Percentiles rank a stretch among this genome's conserved stretches.
Conservation (phyloP, 2,888 invertebrate species). For the Galeruca laticollis region DNA sequence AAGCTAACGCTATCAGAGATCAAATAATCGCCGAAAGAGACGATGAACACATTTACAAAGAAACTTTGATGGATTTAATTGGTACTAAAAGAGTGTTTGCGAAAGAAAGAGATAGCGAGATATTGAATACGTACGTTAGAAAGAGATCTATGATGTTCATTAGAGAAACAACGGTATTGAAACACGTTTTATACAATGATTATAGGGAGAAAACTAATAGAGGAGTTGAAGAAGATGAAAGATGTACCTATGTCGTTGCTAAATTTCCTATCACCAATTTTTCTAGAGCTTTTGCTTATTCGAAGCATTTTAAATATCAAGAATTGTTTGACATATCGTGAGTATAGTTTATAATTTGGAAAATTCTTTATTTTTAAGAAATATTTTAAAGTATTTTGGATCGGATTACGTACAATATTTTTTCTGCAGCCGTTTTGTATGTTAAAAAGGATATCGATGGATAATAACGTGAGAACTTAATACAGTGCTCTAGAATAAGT, state of each 20-base stretch:
- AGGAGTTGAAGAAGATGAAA: slow-evolving; percentile 69
- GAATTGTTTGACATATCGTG: slow-evolving; percentile 78
- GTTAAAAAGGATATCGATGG: no score
- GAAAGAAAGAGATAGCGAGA: slow-evolving; percentile 58
- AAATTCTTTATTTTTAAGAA: no score
- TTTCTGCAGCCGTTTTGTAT: no score
- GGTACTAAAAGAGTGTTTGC: slow-evolving; percentile 35
- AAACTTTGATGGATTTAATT: slow-evolving; percentile 39
- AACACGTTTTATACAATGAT: slow-evolving; percentile 78
- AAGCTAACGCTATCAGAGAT: slow-evolving; percentile 76
- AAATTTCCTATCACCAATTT: slow-evolving; percentile 75
- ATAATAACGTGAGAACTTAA: no score
- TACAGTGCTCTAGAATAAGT: no score
- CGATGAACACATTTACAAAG: slow-evolving; percentile 19
- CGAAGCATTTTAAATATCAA: slow-evolving; percentile 72
- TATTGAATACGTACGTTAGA: slow-evolving; percentile 67
- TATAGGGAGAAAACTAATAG: slow-evolving; percentile 73
- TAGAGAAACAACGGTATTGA: slow-evolving; percentile 78
- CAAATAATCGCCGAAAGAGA: slow-evolving; percentile 37
- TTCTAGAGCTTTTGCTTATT: slow-evolving; percentile 81
- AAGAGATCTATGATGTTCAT: slow-evolving; percentile 72
- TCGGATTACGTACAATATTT: no score
- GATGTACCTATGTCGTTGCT: slow-evolving; percentile 84
- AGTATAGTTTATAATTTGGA: slow-evolving; percentile 57
- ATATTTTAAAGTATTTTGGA: no score